Conservation (phyloP, 2,797 vertebrate species). For the Gorsachius magnificus region DNA sequence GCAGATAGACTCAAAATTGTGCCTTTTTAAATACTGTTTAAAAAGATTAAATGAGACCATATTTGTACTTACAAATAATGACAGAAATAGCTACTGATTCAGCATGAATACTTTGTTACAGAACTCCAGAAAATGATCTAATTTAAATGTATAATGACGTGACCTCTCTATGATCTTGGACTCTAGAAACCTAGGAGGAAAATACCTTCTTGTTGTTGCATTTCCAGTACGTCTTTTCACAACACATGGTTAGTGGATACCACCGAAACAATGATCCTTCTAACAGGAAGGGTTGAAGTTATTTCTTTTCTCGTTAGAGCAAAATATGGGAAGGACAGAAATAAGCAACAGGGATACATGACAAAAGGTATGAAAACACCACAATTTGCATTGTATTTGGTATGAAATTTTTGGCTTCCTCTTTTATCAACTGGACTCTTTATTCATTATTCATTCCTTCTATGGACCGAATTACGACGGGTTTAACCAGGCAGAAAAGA, state of each 20-base stretch:
- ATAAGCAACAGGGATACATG: background rate
- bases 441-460: background rate
- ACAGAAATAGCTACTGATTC: background rate
- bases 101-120: background rate
- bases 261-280: background rate
- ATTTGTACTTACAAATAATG: background rate
- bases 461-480: background rate
- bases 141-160: background rate
- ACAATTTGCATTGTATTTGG: background rate
- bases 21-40: background rate
- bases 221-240: background rate
- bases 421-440: background rate
- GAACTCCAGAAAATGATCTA: background rate
- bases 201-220: background rate
- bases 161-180: background rate
- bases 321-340: background rate
- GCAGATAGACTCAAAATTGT: background rate
- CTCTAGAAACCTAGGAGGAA: background rate
- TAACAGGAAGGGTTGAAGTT: background rate
- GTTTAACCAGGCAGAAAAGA: background rate
- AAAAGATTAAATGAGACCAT: background rate
- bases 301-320: background rate
- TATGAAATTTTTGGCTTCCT: background rate
- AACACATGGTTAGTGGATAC: rapidly evolving
- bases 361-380: background rate